Evolutionary conservation across 2,113 vertebrate species (phyloP).

Genomic region (Orthonyx spaldingii): DNA sequence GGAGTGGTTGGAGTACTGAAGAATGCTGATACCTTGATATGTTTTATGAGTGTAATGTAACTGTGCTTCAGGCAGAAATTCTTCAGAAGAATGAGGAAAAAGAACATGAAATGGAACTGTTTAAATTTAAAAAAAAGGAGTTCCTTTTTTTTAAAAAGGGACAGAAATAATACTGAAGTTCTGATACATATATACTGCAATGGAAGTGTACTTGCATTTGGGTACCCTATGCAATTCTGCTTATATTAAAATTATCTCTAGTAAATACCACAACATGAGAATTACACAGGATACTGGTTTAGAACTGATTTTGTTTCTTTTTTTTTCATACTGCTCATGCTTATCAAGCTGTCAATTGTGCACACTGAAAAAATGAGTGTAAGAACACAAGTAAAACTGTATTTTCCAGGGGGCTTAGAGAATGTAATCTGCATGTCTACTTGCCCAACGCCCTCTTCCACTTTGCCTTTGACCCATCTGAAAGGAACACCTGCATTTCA

Average conservation of each 20-base stretch:
- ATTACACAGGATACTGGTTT: background rate
- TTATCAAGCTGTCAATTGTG: background rate
- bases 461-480: background rate
- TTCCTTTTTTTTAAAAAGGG: background rate
- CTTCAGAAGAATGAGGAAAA: slow-evolving; percentile 33
- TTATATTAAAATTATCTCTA: background rate
- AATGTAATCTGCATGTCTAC: background rate
- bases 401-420: background rate
- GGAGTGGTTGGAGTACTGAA: background rate
- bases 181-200: background rate
- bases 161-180: background rate
- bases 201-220: background rate
- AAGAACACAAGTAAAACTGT: background rate
- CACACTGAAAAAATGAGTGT: background rate
- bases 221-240: background rate
- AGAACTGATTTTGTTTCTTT: background rate
- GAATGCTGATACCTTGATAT: slow-evolving; percentile 49
- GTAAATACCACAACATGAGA: background rate
- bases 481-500: background rate
- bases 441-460: background rate
- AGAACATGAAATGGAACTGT: background rate
- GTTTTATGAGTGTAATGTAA: slow-evolving; percentile 21
- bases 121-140: background rate
- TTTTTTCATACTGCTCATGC: background rate
- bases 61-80: slow-evolving; percentile 55